Evolutionary conservation across 2,888 invertebrate species (phyloP), one percentile per base, ranked within the genome.

Genomic region (Alviniconcha strummeri): DNA sequence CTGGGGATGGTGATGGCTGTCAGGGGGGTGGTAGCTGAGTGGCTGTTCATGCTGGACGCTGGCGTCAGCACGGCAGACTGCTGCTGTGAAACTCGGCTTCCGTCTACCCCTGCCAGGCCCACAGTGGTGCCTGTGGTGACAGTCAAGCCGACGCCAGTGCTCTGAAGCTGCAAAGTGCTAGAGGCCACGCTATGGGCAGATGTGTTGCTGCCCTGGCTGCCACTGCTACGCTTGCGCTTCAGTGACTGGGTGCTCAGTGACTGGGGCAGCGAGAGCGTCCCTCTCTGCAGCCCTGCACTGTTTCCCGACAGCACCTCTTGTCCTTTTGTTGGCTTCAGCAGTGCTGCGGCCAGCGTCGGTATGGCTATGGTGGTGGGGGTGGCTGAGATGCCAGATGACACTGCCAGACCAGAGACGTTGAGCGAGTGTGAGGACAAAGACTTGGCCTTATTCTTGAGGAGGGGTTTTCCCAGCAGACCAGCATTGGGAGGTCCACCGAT

Each of bases 161-260:
- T 55, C 74, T 76, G 76, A 55, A 80, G 80, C 67, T 83, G 80
- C 54, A 75, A 54, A n/a, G 74, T 54, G 80, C 71, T 56, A 36
- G 79, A 57, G 52, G 82, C 54, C 19, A 81, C 54, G 57, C 75
- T 71, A n/a, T 84, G 85, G 71, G 56, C 67, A 54, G 64, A 72
- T 82, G 84, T 84, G 75, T 80, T 78, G 9, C 85, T 81, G 36
- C 84, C 82, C 55, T 84, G 84, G 72, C 86, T 86, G 80, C 87
- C 87, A 17, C 89, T 88, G 83, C 90, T 91, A 13, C 90, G 87
- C 82, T 90, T 89, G 19, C 91, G 88, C 82, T 91, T 91, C 57
- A 88, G 83, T n/a, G 84, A 71, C 36, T 83, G 84, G 13, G 52
- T 56, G 75, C 78, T 84, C 82, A 56, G 80, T 57, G 57, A 64